Conservation (phyloP, 2,113 vertebrate genomes). For the Bucco capensis region DNA sequence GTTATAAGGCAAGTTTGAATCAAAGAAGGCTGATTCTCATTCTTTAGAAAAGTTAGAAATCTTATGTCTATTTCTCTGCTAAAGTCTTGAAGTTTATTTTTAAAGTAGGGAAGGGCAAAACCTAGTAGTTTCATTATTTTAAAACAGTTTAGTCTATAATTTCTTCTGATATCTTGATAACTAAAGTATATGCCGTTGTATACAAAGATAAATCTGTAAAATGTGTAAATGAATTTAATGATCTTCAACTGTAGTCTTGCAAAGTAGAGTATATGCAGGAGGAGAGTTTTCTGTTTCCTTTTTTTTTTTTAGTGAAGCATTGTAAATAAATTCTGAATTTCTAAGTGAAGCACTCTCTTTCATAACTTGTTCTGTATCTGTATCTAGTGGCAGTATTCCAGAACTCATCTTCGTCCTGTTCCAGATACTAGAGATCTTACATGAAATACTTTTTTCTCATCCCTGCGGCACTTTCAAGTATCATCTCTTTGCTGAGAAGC, state of each 20-base stretch:
- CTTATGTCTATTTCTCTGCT: not conserved
- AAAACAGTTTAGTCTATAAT: not conserved
- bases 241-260: not conserved
- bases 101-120: not conserved
- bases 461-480: not conserved
- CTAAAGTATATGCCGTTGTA: not conserved
- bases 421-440: not conserved
- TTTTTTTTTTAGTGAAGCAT: constrained; percentile 20
- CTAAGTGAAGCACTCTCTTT: constrained; percentile 15
- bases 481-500: not conserved
- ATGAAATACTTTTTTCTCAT: not conserved
- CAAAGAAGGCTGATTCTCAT: not conserved
- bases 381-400: not conserved
- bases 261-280: not conserved
- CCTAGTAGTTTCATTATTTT: not conserved
- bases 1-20: not conserved
- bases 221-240: not conserved
- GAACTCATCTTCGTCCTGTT: not conserved
- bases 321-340: constrained; percentile 70
- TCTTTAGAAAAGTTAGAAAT: not conserved
- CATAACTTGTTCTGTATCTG: not conserved
- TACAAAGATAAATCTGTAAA: not conserved
- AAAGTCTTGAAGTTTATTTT: not conserved
- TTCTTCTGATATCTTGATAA: not conserved
- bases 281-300: not conserved